Evolutionary conservation across 2,888 invertebrate genomes (phyloP), one percentile per base, ranked within the genome.

Genomic region (Nudaria mundana): DNA sequence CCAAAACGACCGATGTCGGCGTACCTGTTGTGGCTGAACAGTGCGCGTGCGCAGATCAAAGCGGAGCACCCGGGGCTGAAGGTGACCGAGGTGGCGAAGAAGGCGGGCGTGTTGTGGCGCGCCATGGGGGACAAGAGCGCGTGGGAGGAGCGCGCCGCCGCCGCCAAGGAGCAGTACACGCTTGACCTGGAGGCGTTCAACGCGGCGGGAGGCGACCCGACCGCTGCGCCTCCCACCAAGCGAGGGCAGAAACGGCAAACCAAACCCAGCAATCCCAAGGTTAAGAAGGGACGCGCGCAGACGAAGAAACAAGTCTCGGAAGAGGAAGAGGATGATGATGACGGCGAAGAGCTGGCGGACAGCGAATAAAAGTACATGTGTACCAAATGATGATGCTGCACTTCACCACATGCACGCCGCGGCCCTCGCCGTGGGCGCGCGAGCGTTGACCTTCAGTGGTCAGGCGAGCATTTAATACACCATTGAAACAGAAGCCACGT

Each of bases 101-200:
- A 94, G 67, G 97, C 93, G 22, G 97, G 97, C 22, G 96, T 97
- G 83, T 85, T 95, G 85, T 98, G 98, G 98, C 93, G 94, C 59
- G 93, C 92, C 49, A 80, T 97, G 63, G 93, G 92, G 55, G 94
- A 95, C 62, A 96, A 95, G 86, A 90, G 92, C 93, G 94, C 96
- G 85, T 97, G 95, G 94, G 97, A 97, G 63, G 91, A 91, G 48
- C 94, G 94, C 77, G 95, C 95, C 2, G 92, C 91, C 14, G 93
- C 93, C 70, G 93, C 93, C 40, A 97, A 97, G 81, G 94, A 94
- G 70, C 93, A 94, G 40, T 98, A 97, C 71, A 91, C 91, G 25
- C 91, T 91, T 56, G 94, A 94, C 15, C 94, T 97, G 91, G 93
- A 94, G 64, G 94, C 94, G 65, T 98, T 95, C 70, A 93, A 93